Conservation (phyloP, 2,113 vertebrate genomes). For the Tragelaphus buxtoni region DNA sequence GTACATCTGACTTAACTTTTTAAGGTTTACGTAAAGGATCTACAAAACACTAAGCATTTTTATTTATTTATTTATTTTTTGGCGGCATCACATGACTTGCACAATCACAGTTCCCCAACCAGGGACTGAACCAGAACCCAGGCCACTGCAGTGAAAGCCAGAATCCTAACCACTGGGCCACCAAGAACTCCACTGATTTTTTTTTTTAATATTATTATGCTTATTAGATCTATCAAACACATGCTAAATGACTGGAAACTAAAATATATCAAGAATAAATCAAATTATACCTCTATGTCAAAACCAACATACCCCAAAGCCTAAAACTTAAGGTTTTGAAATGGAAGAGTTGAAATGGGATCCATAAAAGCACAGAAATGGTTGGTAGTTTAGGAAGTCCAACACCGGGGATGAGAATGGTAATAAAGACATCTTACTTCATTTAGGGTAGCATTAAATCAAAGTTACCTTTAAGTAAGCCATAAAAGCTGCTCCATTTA, state of each 20-base stretch:
- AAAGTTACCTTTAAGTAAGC: background rate
- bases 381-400: background rate
- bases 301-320: background rate
- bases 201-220: background rate
- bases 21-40: slow-evolving; percentile 1
- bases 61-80: background rate
- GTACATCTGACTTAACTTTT: background rate
- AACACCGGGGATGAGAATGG: background rate
- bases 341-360: background rate
- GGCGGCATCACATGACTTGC: background rate
- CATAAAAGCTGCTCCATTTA: background rate
- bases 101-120: background rate
- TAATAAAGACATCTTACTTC: background rate
- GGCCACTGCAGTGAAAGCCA: background rate
- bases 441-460: background rate
- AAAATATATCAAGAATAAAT: background rate
- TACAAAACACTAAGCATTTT: background rate
- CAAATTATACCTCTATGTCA: background rate
- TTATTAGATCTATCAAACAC: background rate
- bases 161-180: background rate
- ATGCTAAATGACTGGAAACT: background rate
- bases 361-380: background rate
- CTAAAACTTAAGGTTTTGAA: background rate
- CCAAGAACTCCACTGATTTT: background rate
- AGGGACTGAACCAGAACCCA: background rate